A percentile compares a stretch with the other conserved stretches of the same genome.
These are phyloP conservation scores for Aphelenchoides fujianensis DNA, from an alignment of 1,140 invertebrate genomes.

Conservation along the genomic window DNA sequence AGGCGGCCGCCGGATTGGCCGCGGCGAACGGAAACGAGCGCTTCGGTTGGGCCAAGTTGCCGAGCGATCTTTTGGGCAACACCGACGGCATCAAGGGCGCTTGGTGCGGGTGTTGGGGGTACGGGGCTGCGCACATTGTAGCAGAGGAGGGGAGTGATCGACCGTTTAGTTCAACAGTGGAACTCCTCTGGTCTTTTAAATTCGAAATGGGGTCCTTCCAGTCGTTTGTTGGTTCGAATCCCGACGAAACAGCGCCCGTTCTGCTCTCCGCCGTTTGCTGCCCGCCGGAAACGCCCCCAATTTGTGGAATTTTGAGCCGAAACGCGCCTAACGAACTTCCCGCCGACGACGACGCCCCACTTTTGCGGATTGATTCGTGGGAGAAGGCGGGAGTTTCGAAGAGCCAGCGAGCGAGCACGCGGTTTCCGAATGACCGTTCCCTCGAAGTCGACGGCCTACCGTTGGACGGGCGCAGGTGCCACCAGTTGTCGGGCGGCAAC, in stretches of 20 bases:
- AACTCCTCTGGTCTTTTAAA: no score
- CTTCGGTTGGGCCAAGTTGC: neutral
- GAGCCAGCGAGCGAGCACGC: neutral
- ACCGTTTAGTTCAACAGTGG: neutral
- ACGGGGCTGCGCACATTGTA: neutral
- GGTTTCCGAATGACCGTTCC: neutral
- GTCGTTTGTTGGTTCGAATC: no score
- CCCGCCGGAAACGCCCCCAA: neutral
- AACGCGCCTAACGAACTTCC: neutral
- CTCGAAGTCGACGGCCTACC: neutral
- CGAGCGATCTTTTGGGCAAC: neutral
- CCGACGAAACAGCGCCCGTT: no score
- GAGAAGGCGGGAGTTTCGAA: neutral
- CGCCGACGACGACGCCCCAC: neutral
- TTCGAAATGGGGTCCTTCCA: no score
- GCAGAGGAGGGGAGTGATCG: neutral
- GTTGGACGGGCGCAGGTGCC: neutral
- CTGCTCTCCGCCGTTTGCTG: no score
- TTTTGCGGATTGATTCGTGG: neutral
- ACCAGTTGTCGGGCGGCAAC: neutral
- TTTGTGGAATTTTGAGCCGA: neutral
- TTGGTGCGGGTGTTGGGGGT: no score
- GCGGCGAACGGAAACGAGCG: neutral
- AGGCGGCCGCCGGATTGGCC: neutral
- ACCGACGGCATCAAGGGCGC: neutral